Conservation (phyloP, 2,113 vertebrate species). For the Danionella cerebrum region DNA sequence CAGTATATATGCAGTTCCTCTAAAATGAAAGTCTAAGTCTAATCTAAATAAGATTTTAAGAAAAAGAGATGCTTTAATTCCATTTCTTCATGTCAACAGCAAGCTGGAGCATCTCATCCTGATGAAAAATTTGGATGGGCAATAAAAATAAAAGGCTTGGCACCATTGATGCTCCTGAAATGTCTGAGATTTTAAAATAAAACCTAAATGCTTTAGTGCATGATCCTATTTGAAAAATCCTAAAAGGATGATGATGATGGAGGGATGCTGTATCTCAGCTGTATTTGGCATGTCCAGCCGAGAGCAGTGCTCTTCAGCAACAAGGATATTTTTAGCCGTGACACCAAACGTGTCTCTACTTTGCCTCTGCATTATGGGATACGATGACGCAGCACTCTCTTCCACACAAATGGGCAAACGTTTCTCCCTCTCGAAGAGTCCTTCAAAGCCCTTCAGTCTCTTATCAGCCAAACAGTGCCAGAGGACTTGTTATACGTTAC, state of each 20-base stretch:
- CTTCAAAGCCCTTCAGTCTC: neutral
- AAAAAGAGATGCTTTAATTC: no score
- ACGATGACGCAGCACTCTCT: constrained; percentile 24
- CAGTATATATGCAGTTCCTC: no score
- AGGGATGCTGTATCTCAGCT: constrained; percentile 35
- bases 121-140: no score
- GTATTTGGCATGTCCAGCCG: constrained; percentile 28
- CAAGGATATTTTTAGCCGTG: constrained; percentile 32
- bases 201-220: neutral
- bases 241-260: constrained; percentile 36
- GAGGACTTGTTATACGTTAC: constrained; percentile 41
- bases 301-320: constrained; percentile 27
- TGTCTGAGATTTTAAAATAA: neutral
- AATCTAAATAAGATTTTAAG: no score
- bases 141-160: no score
- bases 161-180: no score
- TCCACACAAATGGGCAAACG: neutral
- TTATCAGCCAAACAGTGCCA: constrained; percentile 27
- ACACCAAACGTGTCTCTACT: constrained; percentile 24
- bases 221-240: neutral
- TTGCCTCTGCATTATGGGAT: neutral
- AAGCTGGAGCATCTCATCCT: no score
- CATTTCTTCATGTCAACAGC: no score
- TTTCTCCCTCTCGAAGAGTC: neutral
- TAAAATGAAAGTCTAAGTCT: no score